Base-by-base conservation (phyloP, 35 echinoderm and acorn worm species). In the Amphiura filiformis region DNA sequence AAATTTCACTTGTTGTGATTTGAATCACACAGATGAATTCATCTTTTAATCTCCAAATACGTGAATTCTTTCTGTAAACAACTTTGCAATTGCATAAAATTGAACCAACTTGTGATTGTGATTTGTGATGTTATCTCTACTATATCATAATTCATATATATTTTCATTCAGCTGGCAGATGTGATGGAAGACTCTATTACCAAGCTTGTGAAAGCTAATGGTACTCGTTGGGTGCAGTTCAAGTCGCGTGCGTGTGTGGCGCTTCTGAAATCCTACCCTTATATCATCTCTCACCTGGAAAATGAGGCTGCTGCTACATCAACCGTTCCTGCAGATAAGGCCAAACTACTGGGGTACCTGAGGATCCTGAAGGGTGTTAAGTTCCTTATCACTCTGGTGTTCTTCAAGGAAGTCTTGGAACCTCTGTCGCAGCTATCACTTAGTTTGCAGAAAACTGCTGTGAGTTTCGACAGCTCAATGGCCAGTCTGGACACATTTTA, bases 151-250 rank as follows among this genome's bases (percentile, higher is more conserved):
- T 79, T 36, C 70, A 20, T 38, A 1, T 70, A 3, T 89, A 64
- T 65, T 35, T 39, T 11, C 32, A 26, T 9, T 61, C 42, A 81
- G 80, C 0, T 90, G n/a, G 88, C 88, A 76, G 80, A 70, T 30
- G 84, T 90, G 32, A 84, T 90, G 80, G 80, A 75, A 56, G 88
- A 90, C 34, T 1, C 23, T 20, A 79, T 65, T 9, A 1, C 28
- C 7, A 90, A 90, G 39, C 81, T 81, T 14, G 38, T 17, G 35
- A 91, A 57, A 38, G 88, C 88, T 23, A 90, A 84, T 77, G 88
- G 88, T 0, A 90, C 88, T 0, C 47, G 88, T 1, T 90, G 88
- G 88, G 88, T 90, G 0, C 81, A 90, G 82, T 38, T 76, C 52
- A 90, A 90, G 36, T 13, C 1, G 12, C 4, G 82, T 30, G 88